Evolutionary conservation across 2,113 vertebrate species (phyloP).

Genomic region (Greenwoodochromis staneri): DNA sequence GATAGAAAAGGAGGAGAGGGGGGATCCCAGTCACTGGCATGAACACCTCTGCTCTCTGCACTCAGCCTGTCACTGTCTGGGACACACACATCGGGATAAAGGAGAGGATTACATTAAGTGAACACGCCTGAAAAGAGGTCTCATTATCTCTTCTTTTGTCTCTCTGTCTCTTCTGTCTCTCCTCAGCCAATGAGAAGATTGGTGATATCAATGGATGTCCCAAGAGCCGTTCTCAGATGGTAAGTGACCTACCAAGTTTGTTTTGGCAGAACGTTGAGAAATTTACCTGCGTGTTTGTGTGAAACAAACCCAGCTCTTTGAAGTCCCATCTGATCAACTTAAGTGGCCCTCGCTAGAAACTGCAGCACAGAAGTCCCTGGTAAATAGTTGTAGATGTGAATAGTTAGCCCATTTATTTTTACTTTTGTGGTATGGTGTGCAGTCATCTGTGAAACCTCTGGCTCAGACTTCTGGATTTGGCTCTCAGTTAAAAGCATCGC

Average conservation of each 20-base stretch:
- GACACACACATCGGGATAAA: constrained; percentile 17
- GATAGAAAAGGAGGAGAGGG: not conserved
- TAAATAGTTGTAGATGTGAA: constrained; percentile 9
- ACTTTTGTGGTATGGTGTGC: constrained; percentile 35
- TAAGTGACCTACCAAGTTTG: constrained; percentile 69
- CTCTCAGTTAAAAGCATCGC: constrained; percentile 35
- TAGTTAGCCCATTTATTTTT: constrained; percentile 54
- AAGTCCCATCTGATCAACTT: not conserved
- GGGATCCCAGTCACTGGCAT: constrained; percentile 7
- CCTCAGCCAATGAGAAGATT: constrained; percentile 97
- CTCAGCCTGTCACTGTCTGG: constrained; percentile 10
- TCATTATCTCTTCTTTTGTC: not conserved
- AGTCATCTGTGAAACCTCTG: constrained; percentile 42
- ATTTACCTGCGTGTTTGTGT: not conserved
- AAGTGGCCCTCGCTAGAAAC: not conserved
- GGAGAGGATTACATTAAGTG: constrained; percentile 1
- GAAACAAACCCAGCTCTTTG: not conserved
- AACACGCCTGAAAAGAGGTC: not conserved
- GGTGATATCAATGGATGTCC: constrained; percentile 97
- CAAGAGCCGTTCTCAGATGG: constrained; percentile 97
- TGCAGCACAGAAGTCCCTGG: not conserved
- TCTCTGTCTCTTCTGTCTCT: constrained; percentile 39
- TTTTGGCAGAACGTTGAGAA: constrained; percentile 11
- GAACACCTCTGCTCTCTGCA: constrained; percentile 40
- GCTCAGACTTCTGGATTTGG: constrained; percentile 42